These are phyloP conservation scores for Philotrypesis tridentata DNA, from an alignment of 1,140 invertebrate species.

Conservation along the genomic window DNA sequence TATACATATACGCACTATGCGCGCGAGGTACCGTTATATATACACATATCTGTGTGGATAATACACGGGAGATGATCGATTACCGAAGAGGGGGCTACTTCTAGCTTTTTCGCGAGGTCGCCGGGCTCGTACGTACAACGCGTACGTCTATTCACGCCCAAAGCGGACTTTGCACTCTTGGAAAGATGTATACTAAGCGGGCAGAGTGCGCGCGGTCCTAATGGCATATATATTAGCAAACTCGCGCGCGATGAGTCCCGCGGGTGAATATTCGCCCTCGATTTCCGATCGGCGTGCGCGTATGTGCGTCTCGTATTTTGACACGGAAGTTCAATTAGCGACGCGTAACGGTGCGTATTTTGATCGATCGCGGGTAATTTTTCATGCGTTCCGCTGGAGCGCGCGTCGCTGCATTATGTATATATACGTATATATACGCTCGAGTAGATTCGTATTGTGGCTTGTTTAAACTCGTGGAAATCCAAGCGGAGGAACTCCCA, in stretches of 20 bases:
- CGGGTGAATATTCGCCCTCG: neutral
- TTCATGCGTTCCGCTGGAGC: neutral
- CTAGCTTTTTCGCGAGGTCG: neutral
- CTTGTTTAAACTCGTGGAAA: slow-evolving; percentile 11
- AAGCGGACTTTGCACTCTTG: too few species aligned
- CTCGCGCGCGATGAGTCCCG: neutral
- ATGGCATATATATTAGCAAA: slow-evolving; percentile 10
- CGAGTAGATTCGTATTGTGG: too few species aligned
- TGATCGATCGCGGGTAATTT: slow-evolving; percentile 17
- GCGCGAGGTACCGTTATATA: slow-evolving; percentile 8
- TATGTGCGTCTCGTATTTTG: slow-evolving; percentile 14
- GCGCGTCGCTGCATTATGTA: too few species aligned
- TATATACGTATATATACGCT: too few species aligned
- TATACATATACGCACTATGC: too few species aligned
- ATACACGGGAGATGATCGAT: slow-evolving; percentile 33
- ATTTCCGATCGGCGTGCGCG: neutral
- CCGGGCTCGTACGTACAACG: too few species aligned
- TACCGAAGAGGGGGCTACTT: neutral
- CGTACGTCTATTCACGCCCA: too few species aligned
- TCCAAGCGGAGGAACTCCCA: too few species aligned
- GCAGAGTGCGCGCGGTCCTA: too few species aligned
- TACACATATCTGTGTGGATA: too few species aligned
- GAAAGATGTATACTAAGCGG: too few species aligned
- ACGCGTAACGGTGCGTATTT: slow-evolving; percentile 10
- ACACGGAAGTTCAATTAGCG: slow-evolving; percentile 34